Conservation (phyloP, 2,888 invertebrate species). For the Neelides folsomi region DNA sequence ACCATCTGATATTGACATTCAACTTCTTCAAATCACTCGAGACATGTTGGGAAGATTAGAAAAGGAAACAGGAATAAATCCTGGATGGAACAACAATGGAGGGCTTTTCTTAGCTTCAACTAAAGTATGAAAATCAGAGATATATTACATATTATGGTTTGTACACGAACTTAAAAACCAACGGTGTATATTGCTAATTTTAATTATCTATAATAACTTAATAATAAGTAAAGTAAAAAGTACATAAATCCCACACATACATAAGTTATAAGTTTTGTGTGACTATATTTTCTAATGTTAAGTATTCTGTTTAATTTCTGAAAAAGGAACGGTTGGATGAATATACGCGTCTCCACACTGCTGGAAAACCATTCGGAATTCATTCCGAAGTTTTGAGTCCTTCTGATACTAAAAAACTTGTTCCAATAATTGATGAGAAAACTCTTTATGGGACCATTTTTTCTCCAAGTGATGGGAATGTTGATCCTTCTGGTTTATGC, state of each 20-base stretch:
- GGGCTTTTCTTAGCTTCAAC: constrained; percentile 73
- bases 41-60: constrained; percentile 55
- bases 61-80: constrained; percentile 62
- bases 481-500: constrained; percentile 72
- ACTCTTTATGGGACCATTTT: constrained; percentile 64
- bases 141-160: not conserved
- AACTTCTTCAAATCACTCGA: constrained; percentile 56
- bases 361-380: constrained; percentile 65
- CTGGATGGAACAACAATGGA: constrained; percentile 81
- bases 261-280: too few relatives aligned
- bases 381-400: constrained; percentile 60
- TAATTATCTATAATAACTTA: too few relatives aligned
- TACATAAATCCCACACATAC: too few relatives aligned
- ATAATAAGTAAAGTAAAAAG: too few relatives aligned
- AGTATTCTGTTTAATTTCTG: not conserved
- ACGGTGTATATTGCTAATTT: too few relatives aligned
- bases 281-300: too few relatives aligned
- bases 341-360: constrained; percentile 62
- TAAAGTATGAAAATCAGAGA: constrained; percentile 35
- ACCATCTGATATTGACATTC: constrained; percentile 73
- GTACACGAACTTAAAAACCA: not conserved
- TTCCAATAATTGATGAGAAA: constrained; percentile 61
- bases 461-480: constrained; percentile 65
- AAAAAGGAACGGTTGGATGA: constrained; percentile 61
- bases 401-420: constrained; percentile 58